Evolutionary conservation across 2,797 vertebrate genomes (phyloP).

Genomic region (Triplophysa yarkandensis): DNA sequence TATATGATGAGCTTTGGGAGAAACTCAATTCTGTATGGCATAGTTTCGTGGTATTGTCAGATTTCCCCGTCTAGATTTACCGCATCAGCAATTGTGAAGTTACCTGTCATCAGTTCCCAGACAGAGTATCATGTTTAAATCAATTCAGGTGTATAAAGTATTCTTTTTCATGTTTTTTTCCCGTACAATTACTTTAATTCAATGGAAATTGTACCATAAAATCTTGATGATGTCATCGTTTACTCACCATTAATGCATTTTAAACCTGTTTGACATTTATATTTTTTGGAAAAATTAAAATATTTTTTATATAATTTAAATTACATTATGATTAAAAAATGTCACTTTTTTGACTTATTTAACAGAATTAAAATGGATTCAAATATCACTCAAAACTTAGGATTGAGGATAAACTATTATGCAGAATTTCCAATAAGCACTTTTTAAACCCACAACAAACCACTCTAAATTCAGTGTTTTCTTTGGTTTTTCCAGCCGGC

Average conservation of each 20-base stretch:
- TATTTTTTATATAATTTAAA: no score
- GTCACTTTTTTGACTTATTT: no score
- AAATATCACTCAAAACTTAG: background rate
- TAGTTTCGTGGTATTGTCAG: constrained; percentile 1
- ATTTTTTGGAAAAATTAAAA: no score
- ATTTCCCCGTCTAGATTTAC: background rate
- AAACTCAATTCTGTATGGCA: background rate
- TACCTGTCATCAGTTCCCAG: background rate
- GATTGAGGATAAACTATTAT: background rate
- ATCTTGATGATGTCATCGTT: background rate
- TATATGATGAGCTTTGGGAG: background rate
- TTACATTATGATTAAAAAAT: no score
- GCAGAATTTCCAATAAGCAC: background rate
- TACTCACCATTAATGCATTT: background rate
- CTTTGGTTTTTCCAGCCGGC: background rate
- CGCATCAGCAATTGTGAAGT: background rate
- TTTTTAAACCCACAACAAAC: background rate
- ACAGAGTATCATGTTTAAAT: background rate
- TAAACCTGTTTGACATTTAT: background rate
- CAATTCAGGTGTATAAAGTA: no score
- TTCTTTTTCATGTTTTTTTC: no score
- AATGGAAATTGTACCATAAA: no score
- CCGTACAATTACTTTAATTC: no score
- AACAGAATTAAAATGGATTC: no score
- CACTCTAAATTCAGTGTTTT: constrained; percentile 9